Percentiles rank a stretch among this genome's conserved stretches.
phyloP scores from a whole-genome alignment of 2,113 vertebrate species.

The Saguinus midas region DNA sequence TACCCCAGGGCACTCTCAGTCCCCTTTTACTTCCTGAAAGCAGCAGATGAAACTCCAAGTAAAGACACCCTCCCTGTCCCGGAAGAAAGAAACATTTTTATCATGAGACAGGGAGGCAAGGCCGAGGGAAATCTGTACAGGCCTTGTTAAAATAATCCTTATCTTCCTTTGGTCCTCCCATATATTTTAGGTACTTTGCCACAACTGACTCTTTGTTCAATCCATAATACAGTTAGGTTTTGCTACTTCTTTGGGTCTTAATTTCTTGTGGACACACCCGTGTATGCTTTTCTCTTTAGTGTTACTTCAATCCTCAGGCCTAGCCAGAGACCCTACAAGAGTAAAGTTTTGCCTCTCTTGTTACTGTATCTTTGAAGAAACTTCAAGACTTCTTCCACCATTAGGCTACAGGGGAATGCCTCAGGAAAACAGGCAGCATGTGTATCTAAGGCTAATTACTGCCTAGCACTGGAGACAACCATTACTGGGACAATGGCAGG shows the following conservation, averaged over 20 bases:
- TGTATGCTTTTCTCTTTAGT: background rate
- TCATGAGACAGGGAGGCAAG: background rate
- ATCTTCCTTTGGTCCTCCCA: background rate
- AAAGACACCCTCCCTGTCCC: background rate
- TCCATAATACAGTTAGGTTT: background rate
- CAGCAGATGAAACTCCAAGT: background rate
- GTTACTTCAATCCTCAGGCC: background rate
- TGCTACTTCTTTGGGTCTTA: background rate
- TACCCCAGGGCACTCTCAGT: background rate
- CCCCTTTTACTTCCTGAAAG: background rate
- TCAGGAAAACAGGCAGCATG: background rate
- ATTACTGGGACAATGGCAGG: background rate
- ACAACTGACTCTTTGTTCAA: background rate
- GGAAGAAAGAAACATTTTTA: background rate
- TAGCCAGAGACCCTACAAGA: background rate
- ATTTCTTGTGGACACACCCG: background rate
- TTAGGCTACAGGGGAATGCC: background rate
- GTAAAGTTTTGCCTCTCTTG: background rate
- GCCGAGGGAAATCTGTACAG: background rate
- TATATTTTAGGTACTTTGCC: background rate
- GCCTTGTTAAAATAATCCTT: background rate
- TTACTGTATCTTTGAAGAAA: background rate
- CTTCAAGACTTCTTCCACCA: background rate
- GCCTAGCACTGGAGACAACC: background rate
- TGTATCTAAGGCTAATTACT: background rate